These are phyloP conservation scores for Siniperca chuatsi DNA, from an alignment of 2,113 vertebrate genomes.

Conservation along the genomic window DNA sequence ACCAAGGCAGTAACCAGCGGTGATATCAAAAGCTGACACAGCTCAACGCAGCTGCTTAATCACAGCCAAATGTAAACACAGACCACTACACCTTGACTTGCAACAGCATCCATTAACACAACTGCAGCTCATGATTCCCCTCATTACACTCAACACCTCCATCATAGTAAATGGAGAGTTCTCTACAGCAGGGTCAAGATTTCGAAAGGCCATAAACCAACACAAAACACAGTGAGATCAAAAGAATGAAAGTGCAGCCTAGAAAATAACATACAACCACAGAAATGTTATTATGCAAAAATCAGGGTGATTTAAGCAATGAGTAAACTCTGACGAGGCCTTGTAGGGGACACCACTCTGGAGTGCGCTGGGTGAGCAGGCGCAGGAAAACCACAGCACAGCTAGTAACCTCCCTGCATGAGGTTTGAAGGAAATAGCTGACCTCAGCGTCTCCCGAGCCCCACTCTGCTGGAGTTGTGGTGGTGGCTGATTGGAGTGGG, in stretches of 20 bases:
- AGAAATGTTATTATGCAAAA: conserved; percentile 58
- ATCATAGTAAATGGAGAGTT: conserved; percentile 19
- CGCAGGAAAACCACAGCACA: conserved; percentile 71
- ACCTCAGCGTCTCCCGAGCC: conserved; percentile 73
- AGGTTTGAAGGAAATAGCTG: conserved; percentile 75
- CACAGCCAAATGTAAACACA: conserved; percentile 51
- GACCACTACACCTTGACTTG: conserved; percentile 51
- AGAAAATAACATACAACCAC: conserved; percentile 52
- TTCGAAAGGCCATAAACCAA: conserved; percentile 17
- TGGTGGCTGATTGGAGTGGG: conserved; percentile 62
- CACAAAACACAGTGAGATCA: conserved; percentile 34
- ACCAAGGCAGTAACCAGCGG: conserved; percentile 14
- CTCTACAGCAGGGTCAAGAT: conserved; percentile 12
- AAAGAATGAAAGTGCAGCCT: conserved; percentile 31
- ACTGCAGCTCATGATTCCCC: conserved; percentile 16
- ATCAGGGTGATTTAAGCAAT: conserved; percentile 31
- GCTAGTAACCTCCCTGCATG: conserved; percentile 64
- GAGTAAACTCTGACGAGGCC: conserved; percentile 53
- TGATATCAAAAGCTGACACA: conserved; percentile 37
- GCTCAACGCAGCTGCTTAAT: conserved; percentile 49
- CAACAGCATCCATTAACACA: conserved; percentile 10
- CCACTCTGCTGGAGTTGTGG: conserved; percentile 64
- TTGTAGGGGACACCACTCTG: conserved; percentile 9
- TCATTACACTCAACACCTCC: conserved; percentile 41
- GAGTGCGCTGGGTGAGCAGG: conserved; percentile 54